A percentile compares a stretch with the other conserved stretches of the same genome.
Conservation (phyloP, 1,140 invertebrate genomes). For the Hirudo medicinalis region DNA sequence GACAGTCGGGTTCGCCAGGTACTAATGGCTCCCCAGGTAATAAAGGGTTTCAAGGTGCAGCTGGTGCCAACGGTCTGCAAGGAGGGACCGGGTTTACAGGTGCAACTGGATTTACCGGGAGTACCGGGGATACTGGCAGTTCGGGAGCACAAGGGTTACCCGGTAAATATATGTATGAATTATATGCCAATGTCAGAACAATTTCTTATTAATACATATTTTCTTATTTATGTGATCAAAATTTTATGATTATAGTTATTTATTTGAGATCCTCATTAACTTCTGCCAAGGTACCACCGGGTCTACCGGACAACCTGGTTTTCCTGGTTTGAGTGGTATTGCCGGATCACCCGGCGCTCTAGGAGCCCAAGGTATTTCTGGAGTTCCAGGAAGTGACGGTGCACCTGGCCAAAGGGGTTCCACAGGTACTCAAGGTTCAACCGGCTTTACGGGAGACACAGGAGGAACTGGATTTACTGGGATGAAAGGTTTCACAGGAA, state of each 20-base stretch:
- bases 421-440: neutral
- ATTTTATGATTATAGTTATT: no score
- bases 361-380: neutral
- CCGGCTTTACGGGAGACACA: neutral
- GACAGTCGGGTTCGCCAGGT: neutral
- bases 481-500: neutral
- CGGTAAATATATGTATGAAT: no score
- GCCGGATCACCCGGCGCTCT: neutral
- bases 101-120: neutral
- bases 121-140: neutral
- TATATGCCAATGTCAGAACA: no score
- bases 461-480: conserved; percentile 5
- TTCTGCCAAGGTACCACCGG: neutral
- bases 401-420: conserved; percentile 8
- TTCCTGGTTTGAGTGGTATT: neutral
- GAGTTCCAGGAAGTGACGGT: neutral
- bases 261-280: no score
- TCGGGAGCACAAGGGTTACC: neutral
- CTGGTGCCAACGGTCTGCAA: neutral
- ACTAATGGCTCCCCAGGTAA: neutral
- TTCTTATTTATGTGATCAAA: no score
- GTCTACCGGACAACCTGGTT: neutral
- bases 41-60: neutral
- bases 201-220: no score
- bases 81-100: neutral